Base-by-base conservation (phyloP, 2,113 vertebrate species). In the Podarcis cretensis region DNA sequence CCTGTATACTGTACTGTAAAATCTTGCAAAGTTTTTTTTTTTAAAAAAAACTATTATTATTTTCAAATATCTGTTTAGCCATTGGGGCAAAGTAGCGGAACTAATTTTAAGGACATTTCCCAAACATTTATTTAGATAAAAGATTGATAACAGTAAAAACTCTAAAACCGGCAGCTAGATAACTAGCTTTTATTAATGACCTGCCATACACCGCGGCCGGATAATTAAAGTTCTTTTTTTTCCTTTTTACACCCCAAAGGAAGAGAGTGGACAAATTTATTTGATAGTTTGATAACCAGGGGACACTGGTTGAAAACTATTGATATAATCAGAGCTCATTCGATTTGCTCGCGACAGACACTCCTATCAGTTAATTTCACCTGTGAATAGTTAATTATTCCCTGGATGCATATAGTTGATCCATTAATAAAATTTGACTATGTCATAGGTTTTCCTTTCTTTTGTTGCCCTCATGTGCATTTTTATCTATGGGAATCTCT, bases 121-220 rank as follows among this genome's bases (percentile, higher is more conserved):
- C 96, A 98, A 98, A 98, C 98, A 98, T 98, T 99, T 98, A 98
- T 98, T 97, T 96, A 98, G 99, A 99, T 99, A 97, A 98, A 97
- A 97, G 96, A 92, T 89, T 92, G 98, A 98, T 98, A 98, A 96
- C 96, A 90, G 94, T 89, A 94, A 96, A 63, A 96, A 97, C 97
- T 98, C 98, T 96, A 96, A 96, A 96, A 97, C 96, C 95, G 96
- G 96, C 86, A 77, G 95, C 93, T 96, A 97, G 98, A 99, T 99
- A 99, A 98, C 98, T 98, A 97, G 97, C 95, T 97, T 98, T 99
- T 98, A 99, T 99, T 99, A 99, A 99, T 99, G 98, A 98, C 98
- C 98, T 99, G 98, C 98, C 99, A 99, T 95, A 93, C 82, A 94
- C 98, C 84, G 87, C 97, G 98, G 97, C 97, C 92, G 97, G 98